Conservation (phyloP, 2,888 invertebrate genomes). For the Hofmannophila pseudospretella region DNA sequence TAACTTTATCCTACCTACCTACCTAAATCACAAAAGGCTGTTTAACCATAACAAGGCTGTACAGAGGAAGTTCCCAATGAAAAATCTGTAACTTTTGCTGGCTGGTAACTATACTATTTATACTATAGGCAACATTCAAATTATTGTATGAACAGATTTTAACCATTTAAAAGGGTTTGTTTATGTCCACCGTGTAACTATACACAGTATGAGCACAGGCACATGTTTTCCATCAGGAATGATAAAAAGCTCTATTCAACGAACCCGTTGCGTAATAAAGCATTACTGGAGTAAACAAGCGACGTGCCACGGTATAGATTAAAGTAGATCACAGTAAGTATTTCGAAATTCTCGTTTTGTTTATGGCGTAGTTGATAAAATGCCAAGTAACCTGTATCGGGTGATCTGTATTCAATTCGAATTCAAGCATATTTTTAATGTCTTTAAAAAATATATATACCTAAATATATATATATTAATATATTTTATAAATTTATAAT, state of each 20-base stretch:
- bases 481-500: no score
- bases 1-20: no score
- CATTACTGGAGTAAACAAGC: neutral
- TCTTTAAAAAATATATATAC: neutral
- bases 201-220: neutral
- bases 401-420: neutral
- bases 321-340: neutral
- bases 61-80: no score
- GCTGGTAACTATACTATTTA: no score
- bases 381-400: no score
- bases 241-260: constrained; percentile 4
- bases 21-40: no score
- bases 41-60: no score
- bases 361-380: neutral
- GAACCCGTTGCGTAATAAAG: constrained; percentile 1
- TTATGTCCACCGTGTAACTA: neutral
- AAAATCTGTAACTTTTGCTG: no score
- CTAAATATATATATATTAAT: no score
- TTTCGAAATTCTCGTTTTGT: neutral
- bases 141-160: no score
- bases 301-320: neutral
- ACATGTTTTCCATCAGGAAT: constrained; percentile 2
- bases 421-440: neutral
- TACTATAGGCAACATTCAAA: neutral
- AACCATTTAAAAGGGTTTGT: no score